Evolutionary conservation across 2,797 vertebrate genomes (phyloP).

Genomic region (Poeciliopsis presidionis): DNA sequence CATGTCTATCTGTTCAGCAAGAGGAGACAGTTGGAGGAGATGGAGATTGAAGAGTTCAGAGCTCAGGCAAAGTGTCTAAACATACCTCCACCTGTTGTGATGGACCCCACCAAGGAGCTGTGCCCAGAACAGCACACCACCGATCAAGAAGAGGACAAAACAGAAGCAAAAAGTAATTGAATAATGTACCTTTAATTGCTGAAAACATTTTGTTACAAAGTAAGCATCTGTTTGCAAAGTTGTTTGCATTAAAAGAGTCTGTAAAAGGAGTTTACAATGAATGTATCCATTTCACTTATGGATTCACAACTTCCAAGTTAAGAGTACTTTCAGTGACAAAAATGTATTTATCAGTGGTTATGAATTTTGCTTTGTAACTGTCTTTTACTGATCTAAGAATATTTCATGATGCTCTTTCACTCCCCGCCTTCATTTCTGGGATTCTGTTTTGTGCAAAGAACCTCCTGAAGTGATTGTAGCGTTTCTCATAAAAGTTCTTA

Average conservation of each 20-base stretch:
- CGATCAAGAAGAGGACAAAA: neutral
- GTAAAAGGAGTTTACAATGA: neutral
- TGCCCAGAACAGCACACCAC: conserved; percentile 24
- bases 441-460: neutral
- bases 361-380: neutral
- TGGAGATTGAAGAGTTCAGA: conserved; percentile 51
- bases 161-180: neutral
- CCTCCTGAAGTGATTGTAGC: neutral
- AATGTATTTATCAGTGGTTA: neutral
- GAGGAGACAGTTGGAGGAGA: conserved; percentile 36
- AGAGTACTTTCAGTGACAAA: neutral
- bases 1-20: conserved; percentile 50
- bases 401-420: neutral
- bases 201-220: neutral
- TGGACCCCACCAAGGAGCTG: conserved; percentile 47
- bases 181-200: neutral
- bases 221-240: neutral
- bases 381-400: neutral
- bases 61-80: conserved; percentile 53
- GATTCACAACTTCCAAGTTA: neutral
- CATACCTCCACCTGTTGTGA: conserved; percentile 43
- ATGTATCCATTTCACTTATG: neutral
- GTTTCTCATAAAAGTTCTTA: neutral
- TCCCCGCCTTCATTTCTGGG: neutral
- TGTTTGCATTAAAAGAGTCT: neutral